Base-by-base conservation (phyloP, 2,888 invertebrate species). In the Phyllotreta cruciferae region DNA sequence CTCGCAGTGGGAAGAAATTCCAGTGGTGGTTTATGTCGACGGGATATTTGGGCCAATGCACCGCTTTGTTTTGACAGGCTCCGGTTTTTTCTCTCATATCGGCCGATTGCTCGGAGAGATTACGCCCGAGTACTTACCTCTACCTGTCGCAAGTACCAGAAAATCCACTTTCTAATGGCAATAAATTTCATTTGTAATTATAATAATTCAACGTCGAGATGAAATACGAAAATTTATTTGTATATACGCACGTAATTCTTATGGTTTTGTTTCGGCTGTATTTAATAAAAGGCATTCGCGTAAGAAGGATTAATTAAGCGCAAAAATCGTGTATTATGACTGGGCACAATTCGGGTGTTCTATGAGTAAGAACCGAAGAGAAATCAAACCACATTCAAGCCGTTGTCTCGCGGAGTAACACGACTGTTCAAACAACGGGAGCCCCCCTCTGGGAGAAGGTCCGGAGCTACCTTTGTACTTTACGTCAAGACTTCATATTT, bases 401-500 rank as follows among this genome's bases (percentile, higher is more conserved):
- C 60, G 56, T 50, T 50, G 52, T 45, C 42, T 53, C 50, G 50
- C 54, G 24, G 24, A 63, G 60, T 63, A 60, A 63, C 63, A 63
- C 49, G 60, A 52, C 24, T 56, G 62, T 62, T 60, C 36, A 54
- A 47, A 42, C 54, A 24, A 24, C 24, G 24, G 39, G 63, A 50
- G 58, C 60, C 63, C 63, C 63, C 63, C 53, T 63, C 60, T 54
- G 60, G 37, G 63, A 54, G 42, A 54, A 54, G 62, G 62, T 56
- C 62, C 69, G 66, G 56, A 60, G 71, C 73, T 74, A 76, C 74
- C 75, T 71, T 71, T 73, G 74, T 74, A 71, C 75, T 72, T 67
- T 72, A 70, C 71, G 74, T 73, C 74, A 77, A 71, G 80, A 78
- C 79, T 80, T 79, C 78, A 77, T 78, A 79, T 79, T 78, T 79